Evolutionary conservation across 2,113 vertebrate genomes (phyloP), one percentile per base, ranked within the genome.

Genomic region (Neodon shergylaensis): DNA sequence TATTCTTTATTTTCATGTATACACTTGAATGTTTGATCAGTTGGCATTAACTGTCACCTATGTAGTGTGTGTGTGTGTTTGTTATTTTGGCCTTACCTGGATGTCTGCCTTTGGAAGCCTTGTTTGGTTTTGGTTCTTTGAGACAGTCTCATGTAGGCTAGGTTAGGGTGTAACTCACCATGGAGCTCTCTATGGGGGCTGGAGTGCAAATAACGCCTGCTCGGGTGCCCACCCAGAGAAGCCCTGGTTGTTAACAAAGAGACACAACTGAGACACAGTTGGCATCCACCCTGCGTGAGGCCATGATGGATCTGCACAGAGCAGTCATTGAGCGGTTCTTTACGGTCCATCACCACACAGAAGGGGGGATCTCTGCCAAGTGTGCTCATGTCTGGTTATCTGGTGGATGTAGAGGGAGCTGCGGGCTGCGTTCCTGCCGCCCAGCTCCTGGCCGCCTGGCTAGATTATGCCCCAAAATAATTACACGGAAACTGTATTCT

Each of bases 1-100:
- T 58, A 6, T 47, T 90, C 26, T 76, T 92, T 91, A 72, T 88
- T 96, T 81, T 81, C 44, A 26, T 77, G 72, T 44, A 4, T 95
- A 44, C 12, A 36, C 79, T 22, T 93, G 31, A 86, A 83, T 88
- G 88, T 82, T 91, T 85, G n/a, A 87, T 63, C 36, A 54, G 0
- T 65, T 95, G 36, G 31, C 17, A 21, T 86, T 72, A 87, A 77
- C 4, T 66, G n/a, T 90, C 14, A 77, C 68, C 31, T 68, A 13
- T 33, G 16, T 19, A 70, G 8, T 63, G 44, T 28, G 73, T 12
- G 73, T 12, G 44, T 63, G 16, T 47, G 91, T 97, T 94, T 92
- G 17, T 8, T 91, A 1, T 87, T 95, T 85, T 84, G 61, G 33
- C 36, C 21, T 0, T 72, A 81, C 39, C 7, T 70, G 24, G 21